A percentile compares a stretch with the other conserved stretches of the same genome.
Evolutionary conservation across 2,113 vertebrate species (phyloP).

Genomic region (Notothenia rossii): DNA sequence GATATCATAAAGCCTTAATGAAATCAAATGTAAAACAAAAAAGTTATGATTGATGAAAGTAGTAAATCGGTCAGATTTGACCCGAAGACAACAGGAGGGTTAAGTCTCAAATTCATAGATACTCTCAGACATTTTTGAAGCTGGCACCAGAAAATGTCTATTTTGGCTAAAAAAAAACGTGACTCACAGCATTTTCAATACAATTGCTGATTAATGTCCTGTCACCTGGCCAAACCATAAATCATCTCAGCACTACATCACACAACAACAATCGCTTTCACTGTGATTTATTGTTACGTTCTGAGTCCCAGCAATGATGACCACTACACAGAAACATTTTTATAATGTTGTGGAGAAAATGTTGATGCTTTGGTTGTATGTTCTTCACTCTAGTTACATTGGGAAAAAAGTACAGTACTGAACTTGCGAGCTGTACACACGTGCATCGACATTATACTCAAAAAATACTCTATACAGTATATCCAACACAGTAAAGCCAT

Average conservation of each 20-base stretch:
- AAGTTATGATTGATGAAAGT: too few relatives aligned
- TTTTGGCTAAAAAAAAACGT: neutral
- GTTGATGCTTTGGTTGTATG: slow-evolving; percentile 69
- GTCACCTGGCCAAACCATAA: neutral
- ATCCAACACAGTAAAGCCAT: slow-evolving; percentile 76
- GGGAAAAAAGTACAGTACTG: slow-evolving; percentile 58
- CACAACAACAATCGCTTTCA: slow-evolving; percentile 26
- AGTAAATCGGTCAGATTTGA: too few relatives aligned
- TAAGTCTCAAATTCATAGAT: neutral
- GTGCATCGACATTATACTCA: slow-evolving; percentile 65
- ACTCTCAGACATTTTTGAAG: neutral
- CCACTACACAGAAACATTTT: slow-evolving; percentile 64
- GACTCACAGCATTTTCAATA: neutral
- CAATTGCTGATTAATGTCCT: neutral
- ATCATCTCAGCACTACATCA: slow-evolving; percentile 8
- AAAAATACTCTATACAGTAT: slow-evolving; percentile 63
- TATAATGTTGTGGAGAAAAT: slow-evolving; percentile 51
- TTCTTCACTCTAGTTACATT: slow-evolving; percentile 49
- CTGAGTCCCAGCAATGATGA: slow-evolving; percentile 56
- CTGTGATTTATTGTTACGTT: slow-evolving; percentile 71
- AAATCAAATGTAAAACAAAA: too few relatives aligned
- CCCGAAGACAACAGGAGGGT: too few relatives aligned
- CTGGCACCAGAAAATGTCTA: neutral
- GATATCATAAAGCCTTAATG: too few relatives aligned
- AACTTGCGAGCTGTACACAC: slow-evolving; percentile 67